phyloP scores from a whole-genome alignment of 2,888 invertebrate genomes.

The Arge pagana region DNA sequence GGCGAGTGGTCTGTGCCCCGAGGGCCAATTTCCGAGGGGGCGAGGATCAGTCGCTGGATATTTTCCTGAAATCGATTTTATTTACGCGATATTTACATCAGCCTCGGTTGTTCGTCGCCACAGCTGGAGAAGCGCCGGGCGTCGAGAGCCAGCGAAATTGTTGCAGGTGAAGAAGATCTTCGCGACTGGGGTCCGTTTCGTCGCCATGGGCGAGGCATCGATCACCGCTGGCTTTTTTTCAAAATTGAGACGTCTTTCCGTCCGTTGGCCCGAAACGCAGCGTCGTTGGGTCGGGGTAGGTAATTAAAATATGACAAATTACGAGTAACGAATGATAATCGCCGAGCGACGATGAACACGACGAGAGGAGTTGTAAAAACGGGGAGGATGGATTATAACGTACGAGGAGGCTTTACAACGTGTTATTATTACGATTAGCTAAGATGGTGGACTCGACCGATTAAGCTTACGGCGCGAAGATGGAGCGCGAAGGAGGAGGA shows the following conservation, averaged over 20 bases:
- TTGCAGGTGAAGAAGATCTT: no score
- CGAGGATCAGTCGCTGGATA: no score
- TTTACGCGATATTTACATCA: no score
- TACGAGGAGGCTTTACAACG: constrained; percentile 33
- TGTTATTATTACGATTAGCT: constrained; percentile 33
- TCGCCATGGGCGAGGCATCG: constrained; percentile 11
- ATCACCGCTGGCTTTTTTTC: constrained; percentile 9
- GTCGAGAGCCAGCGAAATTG: no score
- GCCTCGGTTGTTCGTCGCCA: no score
- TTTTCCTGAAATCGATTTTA: no score
- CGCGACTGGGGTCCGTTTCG: no score
- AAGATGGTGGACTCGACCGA: constrained; percentile 25
- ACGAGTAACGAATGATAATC: constrained; percentile 7
- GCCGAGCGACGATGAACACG: background rate
- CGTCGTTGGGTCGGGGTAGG: no score
- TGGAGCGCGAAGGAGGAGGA: background rate
- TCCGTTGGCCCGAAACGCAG: no score
- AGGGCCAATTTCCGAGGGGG: no score
- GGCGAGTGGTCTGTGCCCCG: no score
- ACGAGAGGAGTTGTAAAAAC: background rate
- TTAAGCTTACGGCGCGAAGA: background rate
- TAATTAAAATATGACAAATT: constrained; percentile 6
- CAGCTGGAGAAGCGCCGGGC: no score
- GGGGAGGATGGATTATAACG: constrained; percentile 9
- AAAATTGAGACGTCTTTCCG: constrained; percentile 21